Evolutionary conservation across 2,888 invertebrate species (phyloP), one percentile per base, ranked within the genome.

Genomic region (Blastobasis adustella): DNA sequence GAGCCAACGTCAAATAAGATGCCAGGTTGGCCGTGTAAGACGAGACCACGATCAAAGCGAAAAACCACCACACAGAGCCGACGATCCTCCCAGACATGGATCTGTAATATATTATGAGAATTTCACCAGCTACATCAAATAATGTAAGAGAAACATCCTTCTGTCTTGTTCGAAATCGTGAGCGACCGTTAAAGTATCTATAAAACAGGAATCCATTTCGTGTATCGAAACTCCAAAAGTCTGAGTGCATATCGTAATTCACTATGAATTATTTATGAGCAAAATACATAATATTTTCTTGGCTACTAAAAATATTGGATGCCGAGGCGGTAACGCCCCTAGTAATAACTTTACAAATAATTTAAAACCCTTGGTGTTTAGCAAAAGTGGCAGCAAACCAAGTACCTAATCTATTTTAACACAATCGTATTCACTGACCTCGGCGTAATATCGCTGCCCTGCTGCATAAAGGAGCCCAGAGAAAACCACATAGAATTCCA

Each of bases 401-500:
- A 23, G 23, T 23, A 23, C 23, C 23, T 23, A 23, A 23, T 23
- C 23, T 23, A 23, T 23, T 23, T 23, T 23, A 60, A 63, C 62
- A 66, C 65, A 62, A 63, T 70, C 66, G 65, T 65, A 71, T 69
- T 59, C 52, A 76, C 84, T 84, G 89, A 97, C 94, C 97, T 94
- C 44, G 99, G 99, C 55, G 97, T 95, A 66, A 98, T 94, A 82
- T 98, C 98, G 74, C 97, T 97, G 53, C 99, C 98, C 83, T 99
- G 99, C 82, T 99, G 98, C 97, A 99, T 98, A 79, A 99, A 95
- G 47, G 99, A 98, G 37, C 98, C 98, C 66, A 99, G 88, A 0
- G 98, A 94, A 86, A 99, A 99, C 99, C 99, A 99, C 62, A 99
- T 92, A 54, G 97, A 97, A 89, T 99, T 99, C 83, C 96, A 92